A percentile compares a stretch with the other conserved stretches of the same genome.
These are phyloP conservation scores for Epinephelus cyanopodus DNA, from an alignment of 2,113 vertebrate species.

Conservation along the genomic window DNA sequence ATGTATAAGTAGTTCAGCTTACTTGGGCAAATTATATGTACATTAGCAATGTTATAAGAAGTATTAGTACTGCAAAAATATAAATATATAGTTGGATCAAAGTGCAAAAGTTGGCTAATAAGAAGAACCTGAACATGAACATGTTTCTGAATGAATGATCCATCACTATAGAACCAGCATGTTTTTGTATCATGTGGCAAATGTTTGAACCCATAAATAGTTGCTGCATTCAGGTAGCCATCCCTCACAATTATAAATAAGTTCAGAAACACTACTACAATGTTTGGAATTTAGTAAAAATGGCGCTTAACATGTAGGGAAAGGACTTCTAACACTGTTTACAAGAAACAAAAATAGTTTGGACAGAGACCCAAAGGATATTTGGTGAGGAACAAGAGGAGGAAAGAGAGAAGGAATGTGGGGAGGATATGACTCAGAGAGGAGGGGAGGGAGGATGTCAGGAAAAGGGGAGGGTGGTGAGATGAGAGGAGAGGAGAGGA, in stretches of 20 bases:
- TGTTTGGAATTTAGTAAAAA: constrained; percentile 4
- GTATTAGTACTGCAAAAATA: too few species aligned
- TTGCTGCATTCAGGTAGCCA: background rate
- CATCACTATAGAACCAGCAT: background rate
- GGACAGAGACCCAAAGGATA: constrained; percentile 21
- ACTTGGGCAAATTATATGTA: background rate
- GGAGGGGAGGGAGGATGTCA: constrained; percentile 32
- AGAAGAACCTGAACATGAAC: background rate
- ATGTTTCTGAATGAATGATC: background rate
- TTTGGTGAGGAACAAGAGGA: constrained; percentile 46
- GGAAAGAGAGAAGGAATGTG: constrained; percentile 40
- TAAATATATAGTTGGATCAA: background rate
- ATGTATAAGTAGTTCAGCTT: background rate
- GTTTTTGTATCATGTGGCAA: background rate
- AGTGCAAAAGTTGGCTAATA: background rate
- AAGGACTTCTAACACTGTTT: constrained; percentile 6
- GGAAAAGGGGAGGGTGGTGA: constrained; percentile 18
- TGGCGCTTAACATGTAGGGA: background rate
- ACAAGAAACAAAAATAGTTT: constrained; percentile 26
- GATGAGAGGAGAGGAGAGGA: background rate
- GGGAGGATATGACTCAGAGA: constrained; percentile 66
- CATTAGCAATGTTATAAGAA: background rate
- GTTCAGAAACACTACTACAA: background rate
- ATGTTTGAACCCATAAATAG: background rate
- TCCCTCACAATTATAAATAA: background rate